A percentile compares a stretch with the other conserved stretches of the same genome.
Evolutionary conservation across 2,113 vertebrate genomes (phyloP).

Genomic region (Saiga tatarica): DNA sequence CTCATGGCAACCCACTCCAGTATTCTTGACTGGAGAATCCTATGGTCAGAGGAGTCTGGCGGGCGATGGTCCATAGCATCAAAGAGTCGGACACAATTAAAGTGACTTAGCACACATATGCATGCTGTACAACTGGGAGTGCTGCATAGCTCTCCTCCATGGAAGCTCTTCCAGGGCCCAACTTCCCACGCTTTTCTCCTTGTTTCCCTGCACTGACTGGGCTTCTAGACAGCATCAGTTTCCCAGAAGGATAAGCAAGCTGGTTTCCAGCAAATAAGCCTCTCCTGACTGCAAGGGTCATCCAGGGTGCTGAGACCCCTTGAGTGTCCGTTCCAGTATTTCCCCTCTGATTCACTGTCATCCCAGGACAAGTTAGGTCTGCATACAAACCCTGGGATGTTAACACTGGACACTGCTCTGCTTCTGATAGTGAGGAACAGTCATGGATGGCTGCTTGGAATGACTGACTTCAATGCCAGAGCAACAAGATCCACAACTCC

Average conservation of each 20-base stretch:
- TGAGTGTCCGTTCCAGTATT: slow-evolving; percentile 66
- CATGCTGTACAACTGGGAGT: neutral
- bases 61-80: neutral
- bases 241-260: slow-evolving; percentile 40
- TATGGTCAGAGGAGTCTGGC: neutral
- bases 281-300: slow-evolving; percentile 71
- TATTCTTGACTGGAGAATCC: neutral
- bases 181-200: neutral
- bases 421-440: slow-evolving; percentile 66
- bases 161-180: neutral
- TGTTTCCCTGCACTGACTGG: neutral
- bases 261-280: slow-evolving; percentile 67
- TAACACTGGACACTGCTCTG: slow-evolving; percentile 72
- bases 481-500: slow-evolving; percentile 49
- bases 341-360: slow-evolving; percentile 78
- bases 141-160: neutral
- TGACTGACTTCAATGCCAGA: slow-evolving; percentile 66
- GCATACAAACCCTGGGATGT: slow-evolving; percentile 69
- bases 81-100: neutral
- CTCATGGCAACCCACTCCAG: neutral
- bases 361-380: slow-evolving; percentile 73
- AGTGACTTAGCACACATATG: neutral
- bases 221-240: slow-evolving; percentile 53
- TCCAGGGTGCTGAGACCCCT: slow-evolving; percentile 72
- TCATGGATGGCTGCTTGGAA: slow-evolving; percentile 59